These are phyloP conservation scores for Phainopepla nitens DNA, from an alignment of 2,113 vertebrate species.

Conservation along the genomic window DNA sequence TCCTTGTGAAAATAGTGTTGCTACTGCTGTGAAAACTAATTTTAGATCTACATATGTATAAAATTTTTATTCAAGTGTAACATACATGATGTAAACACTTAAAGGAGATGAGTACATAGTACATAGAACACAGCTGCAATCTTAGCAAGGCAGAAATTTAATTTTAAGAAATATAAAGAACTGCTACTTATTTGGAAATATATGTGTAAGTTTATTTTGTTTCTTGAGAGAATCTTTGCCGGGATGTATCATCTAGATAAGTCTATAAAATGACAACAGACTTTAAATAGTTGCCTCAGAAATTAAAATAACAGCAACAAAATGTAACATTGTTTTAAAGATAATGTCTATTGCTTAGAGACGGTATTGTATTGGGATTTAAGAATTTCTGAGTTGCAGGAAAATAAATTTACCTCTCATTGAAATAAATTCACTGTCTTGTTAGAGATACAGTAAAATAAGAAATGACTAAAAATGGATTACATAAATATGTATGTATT, in stretches of 20 bases:
- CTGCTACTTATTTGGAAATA: not conserved
- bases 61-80: not conserved
- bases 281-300: not conserved
- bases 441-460: constrained; percentile 4
- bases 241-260: not conserved
- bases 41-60: not conserved
- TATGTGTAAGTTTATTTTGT: not conserved
- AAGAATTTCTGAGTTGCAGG: not conserved
- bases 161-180: not conserved
- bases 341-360: not conserved
- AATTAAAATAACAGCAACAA: not conserved
- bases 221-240: not conserved
- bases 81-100: not conserved
- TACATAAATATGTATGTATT: constrained; percentile 47
- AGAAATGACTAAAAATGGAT: constrained; percentile 27
- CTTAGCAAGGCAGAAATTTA: not conserved
- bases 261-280: not conserved
- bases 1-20: not conserved
- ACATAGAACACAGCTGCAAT: not conserved
- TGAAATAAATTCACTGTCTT: constrained; percentile 3
- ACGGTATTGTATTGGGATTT: not conserved
- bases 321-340: not conserved
- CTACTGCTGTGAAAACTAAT: not conserved
- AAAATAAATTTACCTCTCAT: not conserved
- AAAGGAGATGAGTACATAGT: not conserved